Conservation (phyloP, 1,140 invertebrate genomes). For the Heliconius himera region DNA sequence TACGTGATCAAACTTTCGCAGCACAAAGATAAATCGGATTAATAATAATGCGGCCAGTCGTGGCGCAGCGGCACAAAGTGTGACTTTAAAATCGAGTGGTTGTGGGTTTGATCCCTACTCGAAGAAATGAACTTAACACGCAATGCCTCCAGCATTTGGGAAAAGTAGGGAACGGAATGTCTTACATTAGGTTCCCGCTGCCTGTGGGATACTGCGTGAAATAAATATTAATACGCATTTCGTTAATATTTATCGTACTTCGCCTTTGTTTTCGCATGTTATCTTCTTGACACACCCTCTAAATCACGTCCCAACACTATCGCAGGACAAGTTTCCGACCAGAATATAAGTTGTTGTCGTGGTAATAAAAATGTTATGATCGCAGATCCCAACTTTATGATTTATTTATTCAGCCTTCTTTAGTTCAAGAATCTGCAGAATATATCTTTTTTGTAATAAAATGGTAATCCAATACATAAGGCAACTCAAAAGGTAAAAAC, state of each 20-base stretch:
- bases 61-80: too few relatives aligned
- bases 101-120: too few relatives aligned
- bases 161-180: too few relatives aligned
- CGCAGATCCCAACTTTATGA: conserved; percentile 58
- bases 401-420: conserved; percentile 59
- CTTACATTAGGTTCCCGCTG: too few relatives aligned
- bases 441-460: conserved; percentile 49
- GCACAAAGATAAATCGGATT: not conserved
- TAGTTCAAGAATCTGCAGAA: conserved; percentile 51
- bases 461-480: conserved; percentile 47
- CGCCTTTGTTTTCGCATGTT: not conserved
- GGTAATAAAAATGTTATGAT: conserved; percentile 70
- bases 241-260: not conserved
- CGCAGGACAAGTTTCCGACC: conserved; percentile 45
- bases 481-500: conserved; percentile 45
- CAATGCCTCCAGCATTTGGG: too few relatives aligned
- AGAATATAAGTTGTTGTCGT: conserved; percentile 53
- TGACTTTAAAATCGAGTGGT: too few relatives aligned
- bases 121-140: too few relatives aligned
- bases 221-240: not conserved
- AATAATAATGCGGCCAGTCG: too few relatives aligned
- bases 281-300: not conserved
- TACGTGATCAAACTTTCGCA: not conserved
- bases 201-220: too few relatives aligned
- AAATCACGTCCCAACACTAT: not conserved